Evolutionary conservation across 2,888 invertebrate species (phyloP), one percentile per base, ranked within the genome.

Genomic region (Chrysotoxum bicinctum): DNA sequence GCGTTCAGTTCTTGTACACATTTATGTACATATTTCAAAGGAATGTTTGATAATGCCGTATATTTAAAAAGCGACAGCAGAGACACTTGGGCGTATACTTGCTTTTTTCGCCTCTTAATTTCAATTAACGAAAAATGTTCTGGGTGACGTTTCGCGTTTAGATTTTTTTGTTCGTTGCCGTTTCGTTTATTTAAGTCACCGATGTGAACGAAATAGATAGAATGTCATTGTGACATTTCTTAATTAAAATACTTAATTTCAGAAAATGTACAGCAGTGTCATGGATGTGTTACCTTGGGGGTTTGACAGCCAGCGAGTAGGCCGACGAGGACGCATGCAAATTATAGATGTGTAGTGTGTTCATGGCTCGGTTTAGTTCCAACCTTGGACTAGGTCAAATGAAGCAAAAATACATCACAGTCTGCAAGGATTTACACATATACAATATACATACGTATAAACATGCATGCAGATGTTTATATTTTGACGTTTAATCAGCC

Each of bases 361-460:
- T 23, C 26, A 37, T 37, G 16, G 50, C 50, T 54, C 6, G 32
- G 50, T 23, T 50, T 66, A 52, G 40, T 72, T 50, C 43, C 45
- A 58, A 77, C 82, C 76, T 82, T 82, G 60, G 50, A 60, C 50
- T 72, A 26, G 81, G 76, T 72, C 81, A 82, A 68, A 60, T 66
- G 66, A 58, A 35, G 32, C 76, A 66, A 30, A 30, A 30, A 30
- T 1, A 45, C 26, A 43, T 64, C 16, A 9, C 3, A 35, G 48
- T 30, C 73, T 45, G 52, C 19, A 26, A 60, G 58, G 26, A 74
- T 68, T 26, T 1, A 23, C 35, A 60, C 9, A 14, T 1, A 2
- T 12, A 35, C 19, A n/a, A n/a, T n/a, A 14, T 1, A 14, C 7
- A 35, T 16, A 3, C 1, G 5, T 14, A 12, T 10, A 21, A 5